Evolutionary conservation across 2,888 invertebrate genomes (phyloP).

Genomic region (Eulithis prunata): DNA sequence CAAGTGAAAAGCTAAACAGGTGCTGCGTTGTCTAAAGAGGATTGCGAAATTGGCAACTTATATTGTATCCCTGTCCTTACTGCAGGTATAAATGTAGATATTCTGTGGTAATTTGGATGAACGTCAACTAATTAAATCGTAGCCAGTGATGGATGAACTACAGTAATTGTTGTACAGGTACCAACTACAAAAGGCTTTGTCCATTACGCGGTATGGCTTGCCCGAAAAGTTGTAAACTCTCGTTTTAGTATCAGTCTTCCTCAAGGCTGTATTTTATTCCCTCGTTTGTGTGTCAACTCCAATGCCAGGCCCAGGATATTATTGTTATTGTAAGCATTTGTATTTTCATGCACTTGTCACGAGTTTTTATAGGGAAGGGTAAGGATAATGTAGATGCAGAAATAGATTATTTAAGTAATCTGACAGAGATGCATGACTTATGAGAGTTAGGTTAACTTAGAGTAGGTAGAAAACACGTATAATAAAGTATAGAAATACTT

Average conservation of each 20-base stretch:
- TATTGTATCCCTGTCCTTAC: background rate
- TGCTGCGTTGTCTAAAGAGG: too few relatives aligned
- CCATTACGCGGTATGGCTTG: background rate
- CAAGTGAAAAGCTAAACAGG: too few relatives aligned
- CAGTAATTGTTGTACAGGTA: constrained; percentile 9
- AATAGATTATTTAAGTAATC: too few relatives aligned
- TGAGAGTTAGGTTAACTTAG: too few relatives aligned
- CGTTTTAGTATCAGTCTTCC: background rate
- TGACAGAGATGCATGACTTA: too few relatives aligned
- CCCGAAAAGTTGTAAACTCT: background rate
- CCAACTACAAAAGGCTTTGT: constrained; percentile 3
- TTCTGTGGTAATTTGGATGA: constrained; percentile 21
- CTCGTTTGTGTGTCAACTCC: background rate
- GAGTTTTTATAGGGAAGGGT: too few relatives aligned
- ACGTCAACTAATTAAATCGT: constrained; percentile 42
- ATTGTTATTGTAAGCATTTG: background rate
- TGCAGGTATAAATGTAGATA: background rate
- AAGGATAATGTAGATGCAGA: too few relatives aligned
- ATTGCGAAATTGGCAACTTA: background rate
- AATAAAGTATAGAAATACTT: constrained; percentile 49
- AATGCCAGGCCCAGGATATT: background rate
- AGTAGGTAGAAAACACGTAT: too few relatives aligned
- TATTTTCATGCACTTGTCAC: too few relatives aligned
- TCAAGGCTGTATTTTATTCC: background rate
- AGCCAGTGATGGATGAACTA: constrained; percentile 17